Conservation (phyloP, 2,888 invertebrate species). For the Drosophila rellima region DNA sequence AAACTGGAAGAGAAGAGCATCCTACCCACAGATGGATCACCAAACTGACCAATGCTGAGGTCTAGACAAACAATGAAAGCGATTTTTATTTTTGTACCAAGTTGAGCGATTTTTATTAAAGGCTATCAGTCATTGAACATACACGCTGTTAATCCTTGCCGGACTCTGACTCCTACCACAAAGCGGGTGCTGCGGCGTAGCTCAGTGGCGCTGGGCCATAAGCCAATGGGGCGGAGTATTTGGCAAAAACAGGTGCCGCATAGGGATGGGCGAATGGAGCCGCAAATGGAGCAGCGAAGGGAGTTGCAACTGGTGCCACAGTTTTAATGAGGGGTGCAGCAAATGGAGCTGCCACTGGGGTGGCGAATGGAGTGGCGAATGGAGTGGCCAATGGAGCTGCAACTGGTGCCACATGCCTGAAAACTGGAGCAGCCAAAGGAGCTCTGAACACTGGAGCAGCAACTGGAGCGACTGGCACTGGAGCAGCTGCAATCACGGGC, state of each 20-base stretch:
- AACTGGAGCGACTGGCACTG: slow-evolving; percentile 42
- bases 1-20: neutral
- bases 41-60: slow-evolving; percentile 1
- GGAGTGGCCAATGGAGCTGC: slow-evolving; percentile 50
- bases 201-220: slow-evolving; percentile 58
- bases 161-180: slow-evolving; percentile 55
- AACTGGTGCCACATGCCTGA: slow-evolving; percentile 45
- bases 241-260: slow-evolving; percentile 57
- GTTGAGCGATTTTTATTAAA: slow-evolving; percentile 69
- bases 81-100: slow-evolving; percentile 36
- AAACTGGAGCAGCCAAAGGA: slow-evolving; percentile 40
- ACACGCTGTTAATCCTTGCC: slow-evolving; percentile 48
- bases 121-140: slow-evolving; percentile 71
- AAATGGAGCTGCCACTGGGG: slow-evolving; percentile 45
- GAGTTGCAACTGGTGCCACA: slow-evolving; percentile 36
- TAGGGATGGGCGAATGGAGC: slow-evolving; percentile 46
- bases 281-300: slow-evolving; percentile 38
- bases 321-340: slow-evolving; percentile 34
- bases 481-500: slow-evolving; percentile 59
- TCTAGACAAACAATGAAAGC: slow-evolving; percentile 45
- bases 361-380: slow-evolving; percentile 44
- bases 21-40: neutral
- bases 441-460: slow-evolving; percentile 29
- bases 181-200: slow-evolving; percentile 62
- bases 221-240: slow-evolving; percentile 57